These are phyloP conservation scores for Patella caerulea DNA, from an alignment of 2,888 invertebrate species.

Conservation along the genomic window DNA sequence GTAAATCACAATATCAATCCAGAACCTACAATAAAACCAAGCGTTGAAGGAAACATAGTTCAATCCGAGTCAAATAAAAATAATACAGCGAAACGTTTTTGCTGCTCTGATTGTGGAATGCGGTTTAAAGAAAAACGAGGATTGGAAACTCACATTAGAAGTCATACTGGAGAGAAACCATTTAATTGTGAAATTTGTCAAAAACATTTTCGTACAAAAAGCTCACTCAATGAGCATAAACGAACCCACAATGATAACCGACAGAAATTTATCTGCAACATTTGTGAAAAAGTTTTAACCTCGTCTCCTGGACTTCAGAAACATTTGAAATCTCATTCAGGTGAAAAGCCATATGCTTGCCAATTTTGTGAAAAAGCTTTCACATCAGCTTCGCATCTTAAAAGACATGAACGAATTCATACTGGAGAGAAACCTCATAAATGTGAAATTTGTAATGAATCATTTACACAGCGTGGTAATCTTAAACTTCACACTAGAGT, in stretches of 20 bases:
- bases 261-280: conserved; percentile 32
- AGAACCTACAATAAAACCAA: no score
- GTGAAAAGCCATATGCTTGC: conserved; percentile 16
- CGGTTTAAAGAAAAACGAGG: no score
- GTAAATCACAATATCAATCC: no score
- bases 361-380: conserved; percentile 16
- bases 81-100: no score
- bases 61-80: no score
- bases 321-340: conserved; percentile 10
- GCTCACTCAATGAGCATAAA: conserved; percentile 28
- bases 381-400: neutral
- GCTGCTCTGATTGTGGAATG: no score
- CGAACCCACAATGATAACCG: conserved; percentile 33
- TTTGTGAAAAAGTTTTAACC: conserved; percentile 33
- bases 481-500: conserved; percentile 6
- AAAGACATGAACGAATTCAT: conserved; percentile 13
- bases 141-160: no score
- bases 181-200: no score
- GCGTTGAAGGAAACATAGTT: no score
- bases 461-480: conserved; percentile 13
- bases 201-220: conserved; percentile 33
- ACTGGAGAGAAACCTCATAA: conserved; percentile 19
- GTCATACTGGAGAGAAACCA: no score
- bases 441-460: conserved; percentile 11
- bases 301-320: neutral